Percentiles rank a stretch among this genome's conserved stretches.
phyloP scores from a whole-genome alignment of 2,888 invertebrate genomes.

The Diploptera punctata region DNA sequence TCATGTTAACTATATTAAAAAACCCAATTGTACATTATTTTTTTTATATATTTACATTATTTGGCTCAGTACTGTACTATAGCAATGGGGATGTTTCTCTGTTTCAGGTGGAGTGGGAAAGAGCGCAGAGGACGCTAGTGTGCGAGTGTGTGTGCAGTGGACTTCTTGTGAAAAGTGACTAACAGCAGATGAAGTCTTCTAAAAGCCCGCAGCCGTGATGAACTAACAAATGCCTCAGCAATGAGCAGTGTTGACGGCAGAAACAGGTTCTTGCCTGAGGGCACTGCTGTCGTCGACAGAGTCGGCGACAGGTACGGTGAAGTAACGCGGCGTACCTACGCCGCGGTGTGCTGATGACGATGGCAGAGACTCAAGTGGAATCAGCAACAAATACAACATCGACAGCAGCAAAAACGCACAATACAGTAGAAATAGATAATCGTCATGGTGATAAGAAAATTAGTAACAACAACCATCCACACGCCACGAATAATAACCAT shows the following conservation, averaged over 20 bases:
- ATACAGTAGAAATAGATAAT: conserved; percentile 16
- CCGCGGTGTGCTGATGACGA: conserved; percentile 69
- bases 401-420: neutral
- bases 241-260: conserved; percentile 37
- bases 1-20: too few species aligned
- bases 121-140: neutral
- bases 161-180: too few species aligned
- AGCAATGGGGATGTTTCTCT: neutral
- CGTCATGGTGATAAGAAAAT: conserved; percentile 35
- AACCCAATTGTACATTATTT: too few species aligned
- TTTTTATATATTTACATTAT: too few species aligned
- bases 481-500: conserved; percentile 62
- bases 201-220: conserved; percentile 6
- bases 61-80: too few species aligned
- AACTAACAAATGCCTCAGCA: conserved; percentile 24
- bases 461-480: conserved; percentile 66
- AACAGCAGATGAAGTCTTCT: neutral
- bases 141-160: too few species aligned
- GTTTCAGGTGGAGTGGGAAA: conserved; percentile 27
- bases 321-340: conserved; percentile 60
- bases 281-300: conserved; percentile 21
- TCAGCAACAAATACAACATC: conserved; percentile 60
- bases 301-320: conserved; percentile 10
- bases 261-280: neutral
- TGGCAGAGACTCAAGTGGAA: conserved; percentile 73